Evolutionary conservation across 2,888 invertebrate genomes (phyloP).

Genomic region (Troilus luridus): DNA sequence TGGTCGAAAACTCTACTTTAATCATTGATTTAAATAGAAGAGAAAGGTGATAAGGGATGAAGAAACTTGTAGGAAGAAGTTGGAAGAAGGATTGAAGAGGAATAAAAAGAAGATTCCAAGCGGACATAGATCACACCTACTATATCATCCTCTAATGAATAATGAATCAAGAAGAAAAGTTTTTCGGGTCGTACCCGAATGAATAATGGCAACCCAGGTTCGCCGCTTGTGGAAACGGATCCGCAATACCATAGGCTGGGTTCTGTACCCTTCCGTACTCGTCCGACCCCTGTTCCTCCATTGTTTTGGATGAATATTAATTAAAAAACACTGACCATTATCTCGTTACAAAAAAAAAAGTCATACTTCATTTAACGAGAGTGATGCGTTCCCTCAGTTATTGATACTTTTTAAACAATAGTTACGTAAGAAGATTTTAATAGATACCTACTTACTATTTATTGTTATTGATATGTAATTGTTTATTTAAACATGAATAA

Average conservation of each 20-base stretch:
- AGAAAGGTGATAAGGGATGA: neutral
- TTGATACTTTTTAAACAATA: too few relatives aligned
- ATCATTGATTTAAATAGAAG: slow-evolving; percentile 6
- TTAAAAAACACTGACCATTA: too few relatives aligned
- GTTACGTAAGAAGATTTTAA: too few relatives aligned
- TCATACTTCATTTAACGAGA: too few relatives aligned
- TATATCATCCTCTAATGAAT: slow-evolving; percentile 43
- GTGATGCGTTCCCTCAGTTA: too few relatives aligned
- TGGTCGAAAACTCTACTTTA: neutral
- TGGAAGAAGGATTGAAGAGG: neutral
- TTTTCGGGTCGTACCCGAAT: neutral
- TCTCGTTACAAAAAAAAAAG: too few relatives aligned
- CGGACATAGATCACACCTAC: slow-evolving; percentile 44
- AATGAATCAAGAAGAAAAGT: slow-evolving; percentile 37
- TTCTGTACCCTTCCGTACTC: neutral
- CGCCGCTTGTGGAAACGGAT: neutral
- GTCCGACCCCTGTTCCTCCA: neutral
- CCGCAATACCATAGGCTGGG: neutral
- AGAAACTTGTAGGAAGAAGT: slow-evolving; percentile 25
- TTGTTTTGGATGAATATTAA: neutral
- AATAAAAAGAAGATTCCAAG: neutral
- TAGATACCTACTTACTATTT: too few relatives aligned
- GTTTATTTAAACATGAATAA: too few relatives aligned
- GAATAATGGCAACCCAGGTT: neutral
- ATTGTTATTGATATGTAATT: too few relatives aligned